These are phyloP conservation scores for Rhyzopertha dominica DNA, from an alignment of 1,140 invertebrate genomes.

Conservation along the genomic window DNA sequence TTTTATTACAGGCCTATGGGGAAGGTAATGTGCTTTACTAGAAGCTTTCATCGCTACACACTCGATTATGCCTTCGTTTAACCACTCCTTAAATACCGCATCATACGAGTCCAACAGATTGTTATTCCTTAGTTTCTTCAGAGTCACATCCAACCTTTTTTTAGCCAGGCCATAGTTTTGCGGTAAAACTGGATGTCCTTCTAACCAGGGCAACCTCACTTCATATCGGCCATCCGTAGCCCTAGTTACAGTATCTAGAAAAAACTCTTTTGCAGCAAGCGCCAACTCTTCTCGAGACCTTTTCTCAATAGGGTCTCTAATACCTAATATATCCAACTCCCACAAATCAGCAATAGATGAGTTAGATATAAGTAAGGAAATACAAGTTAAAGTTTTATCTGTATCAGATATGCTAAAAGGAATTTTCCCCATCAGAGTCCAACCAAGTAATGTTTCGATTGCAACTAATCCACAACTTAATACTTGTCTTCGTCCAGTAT, in stretches of 20 bases:
- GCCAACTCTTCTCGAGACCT: constrained; percentile 24
- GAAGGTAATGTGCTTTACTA: no score
- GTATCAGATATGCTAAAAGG: not conserved
- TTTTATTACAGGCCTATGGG: constrained; percentile 26
- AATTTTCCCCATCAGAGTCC: constrained; percentile 33
- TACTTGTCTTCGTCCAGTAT: constrained; percentile 23
- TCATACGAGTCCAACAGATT: constrained; percentile 1
- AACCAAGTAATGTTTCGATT: constrained; percentile 35
- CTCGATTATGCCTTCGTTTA: constrained; percentile 9
- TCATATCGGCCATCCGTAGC: constrained; percentile 31
- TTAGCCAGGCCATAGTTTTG: constrained; percentile 11
- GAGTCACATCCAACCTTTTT: not conserved
- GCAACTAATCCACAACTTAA: constrained; percentile 23
- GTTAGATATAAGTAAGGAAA: constrained; percentile 10
- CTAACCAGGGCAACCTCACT: constrained; percentile 36
- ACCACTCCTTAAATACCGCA: constrained; percentile 14
- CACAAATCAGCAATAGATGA: constrained; percentile 37
- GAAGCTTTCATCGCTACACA: constrained; percentile 19
- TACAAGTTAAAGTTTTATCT: not conserved
- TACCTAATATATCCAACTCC: constrained; percentile 41
- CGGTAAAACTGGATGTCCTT: constrained; percentile 24
- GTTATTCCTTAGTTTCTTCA: no score
- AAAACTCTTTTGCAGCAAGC: constrained; percentile 28
- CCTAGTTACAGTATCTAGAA: constrained; percentile 29
- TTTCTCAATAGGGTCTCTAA: constrained; percentile 37